These are phyloP conservation scores for Pelobates fuscus DNA, from an alignment of 2,113 vertebrate genomes.

Conservation along the genomic window DNA sequence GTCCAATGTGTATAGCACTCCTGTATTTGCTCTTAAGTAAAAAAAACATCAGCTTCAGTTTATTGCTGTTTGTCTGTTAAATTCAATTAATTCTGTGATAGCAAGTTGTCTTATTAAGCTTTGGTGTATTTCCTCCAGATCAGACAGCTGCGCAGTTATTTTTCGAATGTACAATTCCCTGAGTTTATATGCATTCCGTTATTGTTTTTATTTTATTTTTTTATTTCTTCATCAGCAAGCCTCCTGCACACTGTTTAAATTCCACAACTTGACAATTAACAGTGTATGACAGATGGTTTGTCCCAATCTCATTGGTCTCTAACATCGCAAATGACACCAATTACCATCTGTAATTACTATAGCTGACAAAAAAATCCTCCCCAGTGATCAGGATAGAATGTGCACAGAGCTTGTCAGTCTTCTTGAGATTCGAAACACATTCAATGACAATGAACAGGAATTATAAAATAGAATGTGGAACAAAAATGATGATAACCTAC, in stretches of 20 bases:
- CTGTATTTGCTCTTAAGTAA: too few species aligned
- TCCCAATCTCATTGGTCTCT: slow-evolving; percentile 68
- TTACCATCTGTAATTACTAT: slow-evolving; percentile 77
- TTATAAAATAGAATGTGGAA: background rate
- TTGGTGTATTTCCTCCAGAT: background rate
- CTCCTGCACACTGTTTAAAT: slow-evolving; percentile 56
- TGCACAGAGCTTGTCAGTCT: slow-evolving; percentile 3
- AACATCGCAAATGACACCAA: slow-evolving; percentile 74
- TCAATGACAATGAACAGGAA: background rate
- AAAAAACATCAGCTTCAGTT: too few species aligned
- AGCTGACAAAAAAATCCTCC: slow-evolving; percentile 67
- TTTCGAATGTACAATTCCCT: slow-evolving; percentile 21
- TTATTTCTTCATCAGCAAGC: slow-evolving; percentile 38
- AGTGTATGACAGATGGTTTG: slow-evolving; percentile 67
- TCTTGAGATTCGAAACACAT: background rate
- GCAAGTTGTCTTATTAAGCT: background rate
- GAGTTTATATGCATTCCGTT: slow-evolving; percentile 51
- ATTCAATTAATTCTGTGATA: too few species aligned
- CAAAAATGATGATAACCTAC: too few species aligned
- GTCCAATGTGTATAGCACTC: too few species aligned
- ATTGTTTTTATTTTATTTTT: slow-evolving; percentile 42
- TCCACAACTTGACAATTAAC: slow-evolving; percentile 64
- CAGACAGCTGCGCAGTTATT: slow-evolving; percentile 27
- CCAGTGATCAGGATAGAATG: slow-evolving; percentile 61
- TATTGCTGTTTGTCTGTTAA: too few species aligned